phyloP scores from a whole-genome alignment of 2,113 vertebrate genomes.

The Osmerus mordax region DNA sequence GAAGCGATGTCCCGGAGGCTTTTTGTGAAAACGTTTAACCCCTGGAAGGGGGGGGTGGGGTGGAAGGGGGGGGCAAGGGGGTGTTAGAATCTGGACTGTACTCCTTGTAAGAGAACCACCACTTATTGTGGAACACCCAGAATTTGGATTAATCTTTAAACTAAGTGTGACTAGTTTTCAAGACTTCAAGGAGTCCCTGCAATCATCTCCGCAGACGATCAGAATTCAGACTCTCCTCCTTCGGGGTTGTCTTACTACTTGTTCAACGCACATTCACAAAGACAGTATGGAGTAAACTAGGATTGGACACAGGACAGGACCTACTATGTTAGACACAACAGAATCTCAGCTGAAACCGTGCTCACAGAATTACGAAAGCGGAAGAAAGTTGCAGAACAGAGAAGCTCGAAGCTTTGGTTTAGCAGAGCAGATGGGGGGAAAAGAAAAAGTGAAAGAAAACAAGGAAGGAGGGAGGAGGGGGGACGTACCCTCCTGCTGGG shows the following conservation, averaged over 20 bases:
- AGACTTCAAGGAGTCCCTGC: too few relatives aligned
- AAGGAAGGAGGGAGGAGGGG: neutral
- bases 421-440: neutral
- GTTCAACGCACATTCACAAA: too few relatives aligned
- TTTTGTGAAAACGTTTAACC: slow-evolving; percentile 39
- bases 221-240: too few relatives aligned
- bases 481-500: neutral
- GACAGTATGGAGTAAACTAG: too few relatives aligned
- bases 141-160: neutral
- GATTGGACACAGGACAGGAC: too few relatives aligned
- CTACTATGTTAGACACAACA: too few relatives aligned
- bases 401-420: neutral
- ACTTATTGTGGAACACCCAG: slow-evolving; percentile 8
- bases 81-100: slow-evolving; percentile 10
- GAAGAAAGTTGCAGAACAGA: too few relatives aligned
- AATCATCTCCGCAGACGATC: too few relatives aligned
- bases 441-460: neutral
- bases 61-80: neutral
- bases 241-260: too few relatives aligned
- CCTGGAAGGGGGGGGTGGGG: slow-evolving; percentile 28
- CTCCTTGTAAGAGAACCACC: slow-evolving; percentile 7
- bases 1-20: neutral
- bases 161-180: neutral
- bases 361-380: too few relatives aligned
- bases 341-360: too few relatives aligned